Base-by-base conservation (phyloP, 1,140 invertebrate genomes). In the Rhopalosiphum padi region DNA sequence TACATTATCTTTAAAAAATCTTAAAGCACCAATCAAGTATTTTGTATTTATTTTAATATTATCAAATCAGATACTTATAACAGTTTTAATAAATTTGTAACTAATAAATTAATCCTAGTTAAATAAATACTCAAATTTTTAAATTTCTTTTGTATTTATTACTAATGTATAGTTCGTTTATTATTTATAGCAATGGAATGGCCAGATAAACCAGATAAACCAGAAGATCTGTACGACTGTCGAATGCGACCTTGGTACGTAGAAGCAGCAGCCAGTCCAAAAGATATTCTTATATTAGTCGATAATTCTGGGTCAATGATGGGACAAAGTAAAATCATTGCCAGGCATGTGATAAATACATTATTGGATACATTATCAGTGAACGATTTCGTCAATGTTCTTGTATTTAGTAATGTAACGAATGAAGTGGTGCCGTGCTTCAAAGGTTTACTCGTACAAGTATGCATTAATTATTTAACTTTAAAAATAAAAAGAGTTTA, bases 321-420 rank as follows among this genome's bases (percentile, higher is more conserved):
- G 77, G 99, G 99, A 15, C 97, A 98, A 94, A 96, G 98, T 94
- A 97, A 97, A 95, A 98, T 98, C 95, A 99, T 99, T 94, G 99
- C 99, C 15, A 97, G 97, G 95, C 98, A 99, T 94, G 98, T 99
- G 35, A 98, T 99, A 77, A 97, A 98, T 93, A 98, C 98, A 94
- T 99, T 99, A 94, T 96, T 99, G 91, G 99, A 99, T 94, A 99
- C 99, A 0, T 96, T 99, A 41, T 99, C 98, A 93, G 99, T 99
- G 95, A 99, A 99, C 95, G 99, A 99, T 95, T 99, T 98, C 96
- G 99, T 99, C 94, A 99, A 99, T 95, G 97, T 99, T 93, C 97
- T 99, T 95, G 97, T 97, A 83, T 98, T 98, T 96, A 97, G 97
- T 93, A 97, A 98, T 93, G 96, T 96, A 86, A 97, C 97, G 1